phyloP scores from a whole-genome alignment of 2,888 invertebrate species.

The Sepiola atlantica region DNA sequence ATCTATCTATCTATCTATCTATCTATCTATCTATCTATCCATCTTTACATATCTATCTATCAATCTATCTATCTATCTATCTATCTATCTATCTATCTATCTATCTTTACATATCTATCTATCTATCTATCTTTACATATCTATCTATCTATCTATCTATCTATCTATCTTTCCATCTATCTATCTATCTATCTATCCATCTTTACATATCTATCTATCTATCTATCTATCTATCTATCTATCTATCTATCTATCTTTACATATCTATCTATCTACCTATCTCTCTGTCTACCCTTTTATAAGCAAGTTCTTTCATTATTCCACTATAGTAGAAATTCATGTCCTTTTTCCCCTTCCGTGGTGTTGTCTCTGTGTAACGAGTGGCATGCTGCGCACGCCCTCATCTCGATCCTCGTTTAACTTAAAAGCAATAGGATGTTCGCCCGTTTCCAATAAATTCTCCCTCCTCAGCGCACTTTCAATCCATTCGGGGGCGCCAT shows the following conservation, averaged over 20 bases:
- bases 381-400: not conserved
- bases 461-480: too few relatives aligned
- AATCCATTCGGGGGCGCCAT: not conserved
- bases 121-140: not conserved
- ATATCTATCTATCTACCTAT: not conserved
- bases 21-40: too few relatives aligned
- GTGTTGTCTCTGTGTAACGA: not conserved
- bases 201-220: too few relatives aligned
- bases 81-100: not conserved
- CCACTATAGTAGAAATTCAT: not conserved
- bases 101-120: not conserved
- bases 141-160: not conserved
- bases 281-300: not conserved
- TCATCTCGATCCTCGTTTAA: not conserved
- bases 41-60: not conserved
- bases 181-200: too few relatives aligned
- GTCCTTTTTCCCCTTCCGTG: not conserved
- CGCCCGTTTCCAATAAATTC: not conserved
- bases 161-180: too few relatives aligned
- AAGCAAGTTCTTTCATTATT: not conserved
- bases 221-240: not conserved
- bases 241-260: not conserved
- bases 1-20: too few relatives aligned
- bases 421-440: conserved; percentile 32
- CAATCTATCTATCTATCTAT: not conserved